phyloP scores from a whole-genome alignment of 2,797 vertebrate species.

The Mallotus villosus region DNA sequence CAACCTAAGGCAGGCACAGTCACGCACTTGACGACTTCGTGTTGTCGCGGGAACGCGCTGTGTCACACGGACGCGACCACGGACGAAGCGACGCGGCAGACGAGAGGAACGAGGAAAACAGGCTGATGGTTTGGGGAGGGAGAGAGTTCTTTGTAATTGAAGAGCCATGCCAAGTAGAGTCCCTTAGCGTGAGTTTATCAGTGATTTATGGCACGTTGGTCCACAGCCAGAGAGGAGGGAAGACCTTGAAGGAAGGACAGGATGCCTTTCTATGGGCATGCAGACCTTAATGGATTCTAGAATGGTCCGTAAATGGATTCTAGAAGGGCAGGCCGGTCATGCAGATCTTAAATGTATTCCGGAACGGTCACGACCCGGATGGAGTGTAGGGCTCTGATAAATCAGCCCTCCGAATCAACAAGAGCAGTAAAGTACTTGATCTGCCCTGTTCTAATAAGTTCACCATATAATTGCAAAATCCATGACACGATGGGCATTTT shows the following conservation, averaged over 20 bases:
- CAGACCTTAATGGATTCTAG: not conserved
- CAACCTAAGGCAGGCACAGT: constrained; percentile 99
- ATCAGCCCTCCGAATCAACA: not conserved
- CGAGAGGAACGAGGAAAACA: not conserved
- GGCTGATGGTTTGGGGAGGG: constrained; percentile 8
- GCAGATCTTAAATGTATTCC: not conserved
- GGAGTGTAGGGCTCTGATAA: not conserved
- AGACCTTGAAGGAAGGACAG: constrained; percentile 1
- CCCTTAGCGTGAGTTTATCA: not conserved
- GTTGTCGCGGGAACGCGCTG: constrained; percentile 7
- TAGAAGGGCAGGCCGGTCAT: not conserved
- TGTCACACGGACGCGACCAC: not conserved
- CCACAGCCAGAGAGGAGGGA: not conserved
- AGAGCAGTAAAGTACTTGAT: not conserved
- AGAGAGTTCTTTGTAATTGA: not conserved
- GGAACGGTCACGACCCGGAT: not conserved
- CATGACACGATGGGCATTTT: not conserved
- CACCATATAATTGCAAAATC: constrained; percentile 1
- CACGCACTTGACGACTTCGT: constrained; percentile 58
- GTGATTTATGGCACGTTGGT: not conserved
- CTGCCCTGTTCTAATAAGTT: not conserved
- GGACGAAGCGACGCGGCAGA: constrained; percentile 2
- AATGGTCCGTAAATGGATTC: not conserved
- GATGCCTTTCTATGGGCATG: not conserved
- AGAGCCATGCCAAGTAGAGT: constrained; percentile 19